Evolutionary conservation across 1,140 invertebrate species (phyloP), one percentile per base, ranked within the genome.

Genomic region (Drosophila tsacasi): DNA sequence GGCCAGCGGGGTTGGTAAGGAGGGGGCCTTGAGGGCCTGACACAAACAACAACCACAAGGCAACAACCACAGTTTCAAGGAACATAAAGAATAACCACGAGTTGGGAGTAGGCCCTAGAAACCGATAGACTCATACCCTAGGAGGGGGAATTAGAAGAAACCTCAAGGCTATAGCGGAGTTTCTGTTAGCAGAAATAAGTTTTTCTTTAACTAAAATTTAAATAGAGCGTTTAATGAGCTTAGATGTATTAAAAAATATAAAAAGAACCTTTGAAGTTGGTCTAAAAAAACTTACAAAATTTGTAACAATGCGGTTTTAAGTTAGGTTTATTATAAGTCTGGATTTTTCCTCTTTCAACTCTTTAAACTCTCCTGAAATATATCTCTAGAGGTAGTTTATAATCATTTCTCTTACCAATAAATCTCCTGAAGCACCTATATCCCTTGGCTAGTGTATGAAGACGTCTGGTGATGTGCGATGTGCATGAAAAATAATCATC

Each of bases 401-500:
- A 55, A 23, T 12, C 25, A 7, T n/a, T 39, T 4, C 5, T 25
- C 10, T n/a, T 8, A 0, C 8, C 1, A 3, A 8, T 55, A 55
- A 55, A 21, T 35, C 50, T 35, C 13, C 13, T 17, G 0, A 44
- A 40, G 25, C 21, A 21, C 57, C 12, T 52, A 13, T 44, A 63
- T 25, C 25, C 63, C 46, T 19, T 0, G 10, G 25, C 25, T 15
- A 47, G 63, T 30, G 68, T 69, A 79, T 69, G 63, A 66, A 67
- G 72, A 59, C 69, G 64, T 52, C 67, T 49, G 39, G n/a, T 63
- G 68, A 77, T 87, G 72, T 74, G 83, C 79, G 77, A 81, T 81
- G 73, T 89, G 84, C 85, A 75, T 81, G 81, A 78, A 72, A 89
- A 89, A 90, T 89, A 90, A 89, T 89, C 76, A 82, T 63, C 76